phyloP scores from a whole-genome alignment of 2,797 vertebrate species.

The Eremophila alpestris region DNA sequence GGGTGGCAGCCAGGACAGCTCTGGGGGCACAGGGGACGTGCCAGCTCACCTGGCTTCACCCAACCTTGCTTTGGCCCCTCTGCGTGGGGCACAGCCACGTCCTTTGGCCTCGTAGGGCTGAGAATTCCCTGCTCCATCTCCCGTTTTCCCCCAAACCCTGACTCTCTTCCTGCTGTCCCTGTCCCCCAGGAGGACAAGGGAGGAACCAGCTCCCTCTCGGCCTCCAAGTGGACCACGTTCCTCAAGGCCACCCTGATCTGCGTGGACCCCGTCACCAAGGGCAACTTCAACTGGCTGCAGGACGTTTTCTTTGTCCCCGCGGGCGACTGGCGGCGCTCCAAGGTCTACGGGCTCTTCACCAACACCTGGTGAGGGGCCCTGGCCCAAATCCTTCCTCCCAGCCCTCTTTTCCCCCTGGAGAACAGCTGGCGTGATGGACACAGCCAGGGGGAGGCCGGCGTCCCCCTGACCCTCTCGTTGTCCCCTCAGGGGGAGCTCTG shows the following conservation, averaged over 20 bases:
- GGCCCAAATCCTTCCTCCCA: neutral
- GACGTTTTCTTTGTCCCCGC: constrained; percentile 72
- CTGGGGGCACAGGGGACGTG: neutral
- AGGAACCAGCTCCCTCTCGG: constrained; percentile 87
- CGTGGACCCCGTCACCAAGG: constrained; percentile 62
- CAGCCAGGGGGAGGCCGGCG: neutral
- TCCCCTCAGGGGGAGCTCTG: constrained; percentile 74
- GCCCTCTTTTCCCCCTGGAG: neutral
- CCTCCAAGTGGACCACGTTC: constrained; percentile 95
- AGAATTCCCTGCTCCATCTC: neutral
- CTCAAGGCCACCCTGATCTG: constrained; percentile 93
- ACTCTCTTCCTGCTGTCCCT: neutral
- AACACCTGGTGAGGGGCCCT: constrained; percentile 74
- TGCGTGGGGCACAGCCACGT: accelerated
- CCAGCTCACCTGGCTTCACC: neutral
- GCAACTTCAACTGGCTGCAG: constrained; percentile 77
- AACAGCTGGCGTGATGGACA: neutral
- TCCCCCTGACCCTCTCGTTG: neutral
- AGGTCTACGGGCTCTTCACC: constrained; percentile 75
- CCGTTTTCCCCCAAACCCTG: neutral
- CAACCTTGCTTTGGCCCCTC: neutral
- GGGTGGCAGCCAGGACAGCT: neutral
- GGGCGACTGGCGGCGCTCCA: constrained; percentile 63
- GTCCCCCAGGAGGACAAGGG: constrained; percentile 87
- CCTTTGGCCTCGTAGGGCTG: neutral